Evolutionary conservation across 2,113 vertebrate genomes (phyloP).

Genomic region (Rhinolophus ferrumequinum): DNA sequence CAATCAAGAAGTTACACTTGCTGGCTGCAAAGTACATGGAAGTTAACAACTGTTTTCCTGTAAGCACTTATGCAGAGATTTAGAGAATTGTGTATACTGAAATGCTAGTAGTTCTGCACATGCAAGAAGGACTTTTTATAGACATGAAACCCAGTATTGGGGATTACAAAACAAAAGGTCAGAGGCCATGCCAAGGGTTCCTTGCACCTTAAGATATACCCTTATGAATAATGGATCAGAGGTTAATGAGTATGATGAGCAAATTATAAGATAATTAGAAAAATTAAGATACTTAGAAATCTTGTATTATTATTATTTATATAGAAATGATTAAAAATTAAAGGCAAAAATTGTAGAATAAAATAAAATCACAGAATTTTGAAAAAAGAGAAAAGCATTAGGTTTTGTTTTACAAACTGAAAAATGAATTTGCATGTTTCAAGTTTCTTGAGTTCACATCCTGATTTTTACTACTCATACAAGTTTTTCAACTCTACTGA

Average conservation of each 20-base stretch:
- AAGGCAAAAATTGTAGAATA: background rate
- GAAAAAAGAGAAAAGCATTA: background rate
- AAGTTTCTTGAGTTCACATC: background rate
- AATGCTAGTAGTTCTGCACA: background rate
- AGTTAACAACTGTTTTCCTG: background rate
- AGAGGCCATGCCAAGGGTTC: accelerated
- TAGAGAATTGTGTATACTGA: background rate
- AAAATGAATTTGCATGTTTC: background rate
- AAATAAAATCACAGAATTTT: background rate
- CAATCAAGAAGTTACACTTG: background rate
- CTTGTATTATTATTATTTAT: background rate
- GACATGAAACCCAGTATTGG: background rate
- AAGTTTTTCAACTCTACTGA: background rate
- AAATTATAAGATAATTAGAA: background rate
- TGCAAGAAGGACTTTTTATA: background rate
- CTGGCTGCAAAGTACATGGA: background rate
- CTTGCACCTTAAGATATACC: background rate
- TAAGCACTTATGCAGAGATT: background rate
- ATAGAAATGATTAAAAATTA: background rate
- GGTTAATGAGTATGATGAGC: background rate
- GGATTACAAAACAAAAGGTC: background rate
- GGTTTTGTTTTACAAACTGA: background rate
- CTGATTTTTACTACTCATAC: background rate
- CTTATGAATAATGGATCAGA: background rate
- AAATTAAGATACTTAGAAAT: background rate